Evolutionary conservation across 1,140 invertebrate genomes (phyloP), one percentile per base, ranked within the genome.

Genomic region (Heliconius melpomene): DNA sequence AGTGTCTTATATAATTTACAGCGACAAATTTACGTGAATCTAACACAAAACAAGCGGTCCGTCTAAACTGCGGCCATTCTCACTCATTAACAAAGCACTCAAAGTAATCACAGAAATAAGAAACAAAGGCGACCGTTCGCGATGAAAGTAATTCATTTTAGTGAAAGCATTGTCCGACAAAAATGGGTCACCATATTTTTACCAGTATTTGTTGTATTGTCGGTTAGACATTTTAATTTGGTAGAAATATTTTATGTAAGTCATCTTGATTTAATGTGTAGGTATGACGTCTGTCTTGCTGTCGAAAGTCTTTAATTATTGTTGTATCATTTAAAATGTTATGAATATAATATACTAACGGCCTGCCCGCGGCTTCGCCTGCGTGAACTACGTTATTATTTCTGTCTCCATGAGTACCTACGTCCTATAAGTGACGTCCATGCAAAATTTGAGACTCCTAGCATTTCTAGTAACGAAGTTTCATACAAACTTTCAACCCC

Each of bases 71-170:
- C 52, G 70, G 54, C 75, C 70, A 75, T 80, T 57, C 23, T 50
- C 40, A 38, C 29, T 72, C 79, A 80, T 80, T 80, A 80, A 77
- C 75, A 60, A 26, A 78, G 71, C 57, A 70, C 72, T 74, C 75
- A 73, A 54, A 26, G 72, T 77, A 78, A 78, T 81, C 74, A 81
- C 36, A 18, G 60, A 38, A 70, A 29, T 50, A 71, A 74, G 75
- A 74, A 78, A 81, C 79, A 78, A 81, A 77, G 46, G 75, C 38
- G 54, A 38, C 26, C 72, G 72, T 78, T 74, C 52, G 52, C 70
- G 71, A 78, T 71, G 72, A 74, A 81, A 73, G 76, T 81, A 81
- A 81, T 81, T 78, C 76, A 74, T 81, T 81, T 78, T 74, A 50
- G 72, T 81, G 76, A 78, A 78, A 81, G 76, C 78, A 52, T 74